Conservation (phyloP, 2,888 invertebrate genomes). For the Plagodis dolabraria region DNA sequence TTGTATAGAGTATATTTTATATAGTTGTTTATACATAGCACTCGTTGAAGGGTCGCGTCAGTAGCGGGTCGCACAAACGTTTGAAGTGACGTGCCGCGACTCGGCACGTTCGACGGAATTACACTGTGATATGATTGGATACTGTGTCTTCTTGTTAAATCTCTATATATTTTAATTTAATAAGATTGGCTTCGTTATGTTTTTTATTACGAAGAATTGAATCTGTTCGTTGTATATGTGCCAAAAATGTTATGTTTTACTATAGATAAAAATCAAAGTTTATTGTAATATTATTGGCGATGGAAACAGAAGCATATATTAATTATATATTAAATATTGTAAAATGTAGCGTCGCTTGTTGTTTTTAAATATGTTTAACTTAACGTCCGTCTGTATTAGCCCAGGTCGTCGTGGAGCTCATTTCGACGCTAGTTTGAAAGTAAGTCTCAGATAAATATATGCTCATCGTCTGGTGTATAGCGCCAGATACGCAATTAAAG, state of each 20-base stretch:
- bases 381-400: no score
- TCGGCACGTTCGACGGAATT: slow-evolving; percentile 6
- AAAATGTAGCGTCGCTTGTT: no score
- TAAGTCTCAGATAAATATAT: no score
- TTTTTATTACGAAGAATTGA: slow-evolving; percentile 7
- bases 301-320: no score
- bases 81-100: background rate
- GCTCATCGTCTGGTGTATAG: no score
- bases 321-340: no score
- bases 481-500: no score
- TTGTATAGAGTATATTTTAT: slow-evolving; percentile 5
- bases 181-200: slow-evolving; percentile 13
- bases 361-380: no score
- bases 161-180: slow-evolving; percentile 4
- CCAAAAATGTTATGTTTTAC: slow-evolving; percentile 20
- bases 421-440: no score
- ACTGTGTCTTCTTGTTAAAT: slow-evolving; percentile 36
- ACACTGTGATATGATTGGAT: slow-evolving; percentile 44
- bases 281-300: no score
- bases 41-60: slow-evolving; percentile 20
- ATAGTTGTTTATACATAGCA: slow-evolving; percentile 11
- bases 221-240: slow-evolving; percentile 30
- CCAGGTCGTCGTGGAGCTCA: no score
- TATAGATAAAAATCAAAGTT: no score
- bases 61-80: background rate